Percentiles rank a stretch among this genome's conserved stretches.
Conservation (phyloP, 1,140 invertebrate genomes). For the Heliconius hermathena region DNA sequence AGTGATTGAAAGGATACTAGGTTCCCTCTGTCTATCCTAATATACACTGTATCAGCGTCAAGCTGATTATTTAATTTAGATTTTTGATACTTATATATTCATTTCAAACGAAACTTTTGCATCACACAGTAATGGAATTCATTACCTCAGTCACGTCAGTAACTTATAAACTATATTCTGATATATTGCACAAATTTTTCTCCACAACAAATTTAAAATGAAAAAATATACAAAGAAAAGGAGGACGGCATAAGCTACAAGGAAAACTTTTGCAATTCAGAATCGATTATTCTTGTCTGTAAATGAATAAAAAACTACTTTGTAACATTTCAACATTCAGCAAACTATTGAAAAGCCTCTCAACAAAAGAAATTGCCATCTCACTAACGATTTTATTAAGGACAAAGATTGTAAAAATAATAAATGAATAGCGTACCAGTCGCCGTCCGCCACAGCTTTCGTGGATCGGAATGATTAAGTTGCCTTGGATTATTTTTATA, state of each 20-base stretch:
- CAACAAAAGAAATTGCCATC: slow-evolving; percentile 16
- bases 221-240: not conserved
- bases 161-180: not conserved
- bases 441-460: slow-evolving; percentile 40
- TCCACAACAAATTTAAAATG: not conserved
- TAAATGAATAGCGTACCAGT: slow-evolving; percentile 43
- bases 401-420: slow-evolving; percentile 39
- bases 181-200: not conserved
- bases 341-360: slow-evolving; percentile 14
- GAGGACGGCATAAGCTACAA: not conserved
- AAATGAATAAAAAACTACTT: slow-evolving; percentile 13
- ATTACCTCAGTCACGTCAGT: not conserved
- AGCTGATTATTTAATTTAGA: no score
- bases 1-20: no score
- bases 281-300: slow-evolving; percentile 9
- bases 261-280: slow-evolving; percentile 8
- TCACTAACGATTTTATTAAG: slow-evolving; percentile 42
- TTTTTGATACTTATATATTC: no score
- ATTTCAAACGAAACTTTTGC: no score
- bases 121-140: no score
- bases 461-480: slow-evolving; percentile 45
- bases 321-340: slow-evolving; percentile 9
- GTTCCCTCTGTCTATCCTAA: no score
- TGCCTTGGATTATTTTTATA: slow-evolving; percentile 37
- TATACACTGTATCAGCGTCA: no score